Percentiles rank a stretch among this genome's conserved stretches.
Evolutionary conservation across 2,113 vertebrate species (phyloP).

Genomic region (Lophochroa leadbeateri): DNA sequence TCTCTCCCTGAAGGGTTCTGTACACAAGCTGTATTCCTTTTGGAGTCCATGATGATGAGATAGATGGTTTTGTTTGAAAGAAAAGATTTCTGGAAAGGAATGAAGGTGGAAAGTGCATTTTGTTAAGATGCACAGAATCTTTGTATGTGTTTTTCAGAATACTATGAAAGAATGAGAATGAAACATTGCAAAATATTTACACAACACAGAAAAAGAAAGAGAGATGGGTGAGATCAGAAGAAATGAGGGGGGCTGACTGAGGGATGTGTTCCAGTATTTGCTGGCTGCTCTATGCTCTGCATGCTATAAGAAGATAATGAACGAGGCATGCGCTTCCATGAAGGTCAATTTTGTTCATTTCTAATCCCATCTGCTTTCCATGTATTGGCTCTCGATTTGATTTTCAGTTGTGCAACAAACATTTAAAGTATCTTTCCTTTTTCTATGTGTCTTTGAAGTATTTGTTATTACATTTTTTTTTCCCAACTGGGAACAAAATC

Average conservation of each 20-base stretch:
- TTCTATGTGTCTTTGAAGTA: neutral
- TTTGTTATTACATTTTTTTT: neutral
- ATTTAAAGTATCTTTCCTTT: neutral
- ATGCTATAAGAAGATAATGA: neutral
- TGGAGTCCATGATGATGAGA: neutral
- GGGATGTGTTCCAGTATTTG: neutral
- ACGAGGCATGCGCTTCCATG: neutral
- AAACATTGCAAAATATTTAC: slow-evolving; percentile 31
- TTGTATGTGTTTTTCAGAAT: neutral
- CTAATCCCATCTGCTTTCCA: neutral
- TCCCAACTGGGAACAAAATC: neutral
- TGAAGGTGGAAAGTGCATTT: neutral
- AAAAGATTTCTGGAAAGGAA: neutral
- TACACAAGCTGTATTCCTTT: neutral
- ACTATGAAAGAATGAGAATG: neutral
- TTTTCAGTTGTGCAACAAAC: neutral
- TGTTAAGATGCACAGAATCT: neutral
- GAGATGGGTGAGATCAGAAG: slow-evolving; percentile 11
- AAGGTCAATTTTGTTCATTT: neutral
- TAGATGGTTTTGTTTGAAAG: neutral
- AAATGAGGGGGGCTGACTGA: neutral
- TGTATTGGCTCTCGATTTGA: neutral
- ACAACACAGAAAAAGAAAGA: neutral
- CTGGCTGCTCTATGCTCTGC: neutral
- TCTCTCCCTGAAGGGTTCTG: neutral